Percentiles rank a stretch among this genome's conserved stretches.
These are phyloP conservation scores for Pangasius sanitwongsei DNA, from an alignment of 2,797 vertebrate species.

Conservation along the genomic window DNA sequence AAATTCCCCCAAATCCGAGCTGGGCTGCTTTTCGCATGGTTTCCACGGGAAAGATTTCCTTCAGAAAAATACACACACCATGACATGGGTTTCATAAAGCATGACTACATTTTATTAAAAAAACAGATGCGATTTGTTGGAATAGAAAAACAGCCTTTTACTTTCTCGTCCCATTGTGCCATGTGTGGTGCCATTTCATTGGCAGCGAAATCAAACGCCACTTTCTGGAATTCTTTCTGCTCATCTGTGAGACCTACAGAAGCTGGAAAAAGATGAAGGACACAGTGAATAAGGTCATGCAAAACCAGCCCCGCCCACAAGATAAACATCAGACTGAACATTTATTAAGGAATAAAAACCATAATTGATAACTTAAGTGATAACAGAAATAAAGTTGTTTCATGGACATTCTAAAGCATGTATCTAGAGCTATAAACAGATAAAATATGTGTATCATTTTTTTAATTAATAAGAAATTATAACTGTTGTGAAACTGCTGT, in stretches of 20 bases:
- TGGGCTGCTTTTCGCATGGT: slow-evolving; percentile 87
- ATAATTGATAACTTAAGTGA: not conserved
- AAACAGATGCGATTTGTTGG: not conserved
- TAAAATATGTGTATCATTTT: not conserved
- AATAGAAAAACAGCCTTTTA: slow-evolving; percentile 54
- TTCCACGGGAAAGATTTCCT: slow-evolving; percentile 94
- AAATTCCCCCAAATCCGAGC: slow-evolving; percentile 93
- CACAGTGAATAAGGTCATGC: not conserved
- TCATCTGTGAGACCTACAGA: slow-evolving; percentile 88
- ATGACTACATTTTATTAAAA: not conserved
- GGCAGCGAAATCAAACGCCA: slow-evolving; percentile 93
- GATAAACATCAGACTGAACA: not conserved
- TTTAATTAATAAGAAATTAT: not conserved
- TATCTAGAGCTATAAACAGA: not conserved
- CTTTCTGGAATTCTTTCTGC: slow-evolving; percentile 95
- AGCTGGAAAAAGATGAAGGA: slow-evolving; percentile 69
- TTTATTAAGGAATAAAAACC: not conserved
- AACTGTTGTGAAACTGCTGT: not conserved
- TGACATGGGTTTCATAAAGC: not conserved
- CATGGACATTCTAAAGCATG: not conserved
- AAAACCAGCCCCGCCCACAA: not conserved
- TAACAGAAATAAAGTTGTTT: not conserved
- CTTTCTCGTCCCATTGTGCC: slow-evolving; percentile 96
- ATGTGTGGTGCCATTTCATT: slow-evolving; percentile 95
- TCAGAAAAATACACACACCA: not conserved